Base-by-base conservation (phyloP, 2,113 vertebrate species). In the Boleophthalmus pectinirostris region DNA sequence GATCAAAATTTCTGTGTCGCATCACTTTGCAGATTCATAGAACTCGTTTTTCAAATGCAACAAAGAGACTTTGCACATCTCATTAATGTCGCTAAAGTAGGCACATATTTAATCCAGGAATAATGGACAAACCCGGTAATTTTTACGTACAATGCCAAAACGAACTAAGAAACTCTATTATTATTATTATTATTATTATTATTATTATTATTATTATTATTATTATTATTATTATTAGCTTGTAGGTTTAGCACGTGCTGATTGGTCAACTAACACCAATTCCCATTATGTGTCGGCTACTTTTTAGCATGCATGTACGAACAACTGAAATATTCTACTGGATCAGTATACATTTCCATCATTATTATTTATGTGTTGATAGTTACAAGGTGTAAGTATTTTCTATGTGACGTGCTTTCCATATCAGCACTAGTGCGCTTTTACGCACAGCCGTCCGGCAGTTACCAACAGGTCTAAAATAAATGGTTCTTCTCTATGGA, bases 171-270 rank as follows among this genome's bases (percentile, higher is more conserved):
- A 11, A 54, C 6, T 21, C 7, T 11, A 21, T 54, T 54, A 54
- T 54, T 21, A n/a, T 8, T 54, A 5, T 11, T 54, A 54, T 54
- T 53, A 20, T 47, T 47, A 47, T 47, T 47, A 16, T n/a, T 53
- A 53, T 18, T 20, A 53, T 53, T 53, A 53, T 53, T 53, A n/a
- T 53, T 53, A 53, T 53, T 53, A 53, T 43, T 43, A 53, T 53
- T 53, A 54, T 54, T n/a, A 54, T 54, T 54, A 54, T 54, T n/a
- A 54, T 54, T 54, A 54, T 54, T 21, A 54, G 20, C 20, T 53
- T n/a, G 16, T 54, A 6, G 6, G 10, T 54, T 21, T n/a, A 20
- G 2, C 51, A 21, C 11, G 20, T 20, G 49, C 7, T 20, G 18
- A 51, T 51, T 3, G 7, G 51, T 21, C 7, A n/a, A 11, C 51